Percentiles rank a stretch among this genome's conserved stretches.
Evolutionary conservation across 1,140 invertebrate species (phyloP).

Genomic region (Arion vulgaris): DNA sequence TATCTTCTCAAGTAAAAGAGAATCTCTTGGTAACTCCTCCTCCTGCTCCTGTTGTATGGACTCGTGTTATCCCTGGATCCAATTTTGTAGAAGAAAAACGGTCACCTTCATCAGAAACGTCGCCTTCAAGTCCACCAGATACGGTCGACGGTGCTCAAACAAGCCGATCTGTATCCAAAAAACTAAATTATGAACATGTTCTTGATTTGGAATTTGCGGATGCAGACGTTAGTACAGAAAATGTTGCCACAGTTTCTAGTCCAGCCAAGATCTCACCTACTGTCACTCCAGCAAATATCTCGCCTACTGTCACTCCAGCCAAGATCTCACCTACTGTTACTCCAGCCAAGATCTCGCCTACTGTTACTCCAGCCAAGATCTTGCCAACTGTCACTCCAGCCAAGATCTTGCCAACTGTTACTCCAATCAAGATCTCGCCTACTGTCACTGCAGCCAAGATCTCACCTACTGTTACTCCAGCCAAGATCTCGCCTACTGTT

Average conservation of each 20-base stretch:
- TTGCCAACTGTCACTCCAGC: background rate
- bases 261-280: background rate
- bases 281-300: background rate
- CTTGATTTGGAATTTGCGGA: conserved; percentile 18
- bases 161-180: background rate
- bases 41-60: background rate
- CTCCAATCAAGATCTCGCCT: background rate
- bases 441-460: background rate
- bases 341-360: background rate
- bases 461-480: background rate
- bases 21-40: background rate
- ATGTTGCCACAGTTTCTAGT: background rate
- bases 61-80: conserved; percentile 36
- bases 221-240: conserved; percentile 2
- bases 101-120: background rate
- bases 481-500: background rate
- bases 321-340: background rate
- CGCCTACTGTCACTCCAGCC: background rate
- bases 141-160: background rate
- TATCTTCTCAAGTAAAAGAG: background rate
- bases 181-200: background rate
- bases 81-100: conserved; percentile 34
- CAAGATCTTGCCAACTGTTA: too few relatives aligned
- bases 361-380: background rate
- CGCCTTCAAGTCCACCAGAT: background rate